Evolutionary conservation across 2,888 invertebrate species (phyloP).

Genomic region (Apodemia mormo): DNA sequence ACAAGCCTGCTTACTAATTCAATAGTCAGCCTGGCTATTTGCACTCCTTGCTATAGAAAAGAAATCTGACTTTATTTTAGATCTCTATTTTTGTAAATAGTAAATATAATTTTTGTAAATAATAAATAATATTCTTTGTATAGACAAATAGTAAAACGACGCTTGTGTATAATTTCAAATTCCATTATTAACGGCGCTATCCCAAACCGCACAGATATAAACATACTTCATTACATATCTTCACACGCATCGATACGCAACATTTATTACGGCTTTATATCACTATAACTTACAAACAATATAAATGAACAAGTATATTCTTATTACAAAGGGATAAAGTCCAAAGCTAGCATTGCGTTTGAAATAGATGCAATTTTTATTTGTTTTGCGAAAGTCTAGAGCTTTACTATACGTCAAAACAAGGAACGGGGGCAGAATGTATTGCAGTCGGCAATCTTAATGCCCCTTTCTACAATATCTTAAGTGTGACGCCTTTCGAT

Average conservation of each 20-base stretch:
- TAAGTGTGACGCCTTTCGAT: slow-evolving; percentile 75
- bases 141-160: too few relatives aligned
- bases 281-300: slow-evolving; percentile 16
- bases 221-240: slow-evolving; percentile 78
- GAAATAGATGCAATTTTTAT: slow-evolving; percentile 38
- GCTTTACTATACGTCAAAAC: slow-evolving; percentile 78
- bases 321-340: slow-evolving; percentile 35
- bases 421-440: slow-evolving; percentile 74
- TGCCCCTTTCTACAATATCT: slow-evolving; percentile 79
- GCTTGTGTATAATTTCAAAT: slow-evolving; percentile 3
- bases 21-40: too few relatives aligned
- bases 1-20: too few relatives aligned
- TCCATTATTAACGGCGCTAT: slow-evolving; percentile 1
- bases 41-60: too few relatives aligned
- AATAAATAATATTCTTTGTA: too few relatives aligned
- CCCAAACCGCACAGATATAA: slow-evolving; percentile 11
- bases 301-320: slow-evolving; percentile 4
- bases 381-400: slow-evolving; percentile 63
- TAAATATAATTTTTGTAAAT: too few relatives aligned
- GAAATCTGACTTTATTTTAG: too few relatives aligned
- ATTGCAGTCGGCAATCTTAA: slow-evolving; percentile 79
- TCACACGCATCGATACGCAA: slow-evolving; percentile 79
- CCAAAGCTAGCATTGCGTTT: slow-evolving; percentile 32
- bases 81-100: too few relatives aligned
- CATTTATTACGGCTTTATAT: slow-evolving; percentile 66